Conservation (phyloP, 2,113 vertebrate genomes). For the Halcyon malimbica region DNA sequence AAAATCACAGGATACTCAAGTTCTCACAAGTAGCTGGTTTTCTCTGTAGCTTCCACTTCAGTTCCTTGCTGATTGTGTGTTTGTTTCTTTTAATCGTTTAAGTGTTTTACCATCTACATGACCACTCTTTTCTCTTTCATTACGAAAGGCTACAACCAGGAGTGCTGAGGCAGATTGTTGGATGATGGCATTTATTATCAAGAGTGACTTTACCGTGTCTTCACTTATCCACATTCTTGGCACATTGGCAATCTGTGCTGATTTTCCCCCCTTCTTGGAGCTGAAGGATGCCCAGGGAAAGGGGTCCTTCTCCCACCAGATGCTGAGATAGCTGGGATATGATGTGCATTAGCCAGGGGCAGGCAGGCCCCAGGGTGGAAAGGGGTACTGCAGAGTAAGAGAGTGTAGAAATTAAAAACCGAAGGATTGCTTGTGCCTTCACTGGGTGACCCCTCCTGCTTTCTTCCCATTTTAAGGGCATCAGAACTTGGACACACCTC, state of each 20-base stretch:
- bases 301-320: neutral
- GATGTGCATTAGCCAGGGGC: accelerated
- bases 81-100: neutral
- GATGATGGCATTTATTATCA: neutral
- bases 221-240: neutral
- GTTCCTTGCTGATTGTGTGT: neutral
- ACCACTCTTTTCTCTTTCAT: neutral
- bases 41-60: neutral
- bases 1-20: neutral
- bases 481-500: neutral
- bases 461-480: neutral
- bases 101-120: neutral
- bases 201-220: neutral
- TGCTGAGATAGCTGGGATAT: neutral
- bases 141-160: neutral
- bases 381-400: neutral
- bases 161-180: neutral
- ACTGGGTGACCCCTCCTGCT: neutral
- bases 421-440: neutral
- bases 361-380: neutral
- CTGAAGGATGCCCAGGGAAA: neutral
- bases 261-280: neutral
- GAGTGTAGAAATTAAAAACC: neutral
- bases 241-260: neutral
- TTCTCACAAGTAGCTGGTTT: neutral